Conservation (phyloP, 1,140 invertebrate species). For the Andricus grossulariae region DNA sequence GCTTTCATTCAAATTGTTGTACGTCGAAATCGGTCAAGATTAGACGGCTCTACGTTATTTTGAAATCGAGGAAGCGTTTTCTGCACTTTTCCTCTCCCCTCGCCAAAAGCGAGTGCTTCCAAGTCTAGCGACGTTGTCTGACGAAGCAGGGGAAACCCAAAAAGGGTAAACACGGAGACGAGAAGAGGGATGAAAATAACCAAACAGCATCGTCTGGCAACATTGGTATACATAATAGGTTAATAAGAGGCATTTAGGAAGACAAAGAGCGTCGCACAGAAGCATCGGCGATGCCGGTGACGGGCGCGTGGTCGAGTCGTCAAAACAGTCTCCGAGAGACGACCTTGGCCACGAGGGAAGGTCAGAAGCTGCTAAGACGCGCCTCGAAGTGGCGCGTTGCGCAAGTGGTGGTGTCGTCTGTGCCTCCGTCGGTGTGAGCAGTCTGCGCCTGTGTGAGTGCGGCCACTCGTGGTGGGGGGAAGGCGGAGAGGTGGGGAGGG, state of each 20-base stretch:
- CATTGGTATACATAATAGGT: background rate
- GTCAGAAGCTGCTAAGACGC: constrained; percentile 51
- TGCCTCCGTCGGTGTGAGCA: background rate
- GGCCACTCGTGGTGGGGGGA: constrained; percentile 43
- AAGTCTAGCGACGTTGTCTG: no score
- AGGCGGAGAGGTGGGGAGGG: background rate
- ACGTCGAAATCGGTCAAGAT: no score
- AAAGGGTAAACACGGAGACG: no score
- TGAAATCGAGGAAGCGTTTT: no score
- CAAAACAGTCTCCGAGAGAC: constrained; percentile 47
- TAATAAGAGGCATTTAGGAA: constrained; percentile 2
- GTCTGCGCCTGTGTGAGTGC: constrained; percentile 32
- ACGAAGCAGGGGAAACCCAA: no score
- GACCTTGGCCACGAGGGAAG: constrained; percentile 58
- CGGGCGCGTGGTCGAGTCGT: constrained; percentile 35
- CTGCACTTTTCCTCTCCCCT: no score
- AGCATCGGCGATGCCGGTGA: constrained; percentile 9
- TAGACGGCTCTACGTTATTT: no score
- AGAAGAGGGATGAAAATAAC: no score
- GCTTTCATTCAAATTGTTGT: no score
- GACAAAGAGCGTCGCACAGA: background rate
- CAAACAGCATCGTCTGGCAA: no score
- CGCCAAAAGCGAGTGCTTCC: no score
- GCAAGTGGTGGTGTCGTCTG: constrained; percentile 49
- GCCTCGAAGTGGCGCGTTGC: constrained; percentile 49